Evolutionary conservation across 2,888 invertebrate genomes (phyloP), one percentile per base, ranked within the genome.

Genomic region (Nematopogon swammerdamellus): DNA sequence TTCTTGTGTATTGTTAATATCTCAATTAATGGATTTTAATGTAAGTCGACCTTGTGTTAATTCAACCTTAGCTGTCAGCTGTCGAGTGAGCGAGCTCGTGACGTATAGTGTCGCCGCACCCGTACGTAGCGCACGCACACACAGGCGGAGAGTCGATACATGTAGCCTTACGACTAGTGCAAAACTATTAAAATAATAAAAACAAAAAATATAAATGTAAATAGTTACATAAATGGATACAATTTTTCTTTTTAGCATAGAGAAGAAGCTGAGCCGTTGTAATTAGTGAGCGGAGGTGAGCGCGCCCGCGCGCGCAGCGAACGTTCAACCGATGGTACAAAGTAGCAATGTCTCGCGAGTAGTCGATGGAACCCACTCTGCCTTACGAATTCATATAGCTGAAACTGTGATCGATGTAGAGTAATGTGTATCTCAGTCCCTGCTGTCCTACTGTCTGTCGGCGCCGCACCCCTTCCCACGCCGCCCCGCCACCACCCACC

Each of bases 111-210:
- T n/a, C n/a, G n/a, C n/a, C n/a, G n/a, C n/a, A n/a, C n/a, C n/a
- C n/a, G n/a, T n/a, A n/a, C n/a, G 19, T 29, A 29, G 10, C 25
- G 19, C n/a, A n/a, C n/a, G n/a, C n/a, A n/a, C n/a, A 25, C 19
- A 25, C 17, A 25, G 19, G 19, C 70, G 72, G 71, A 71, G 71
- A 72, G 69, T 72, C 68, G 63, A 64, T 68, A 68, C 71, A 66
- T 67, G 75, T 77, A 79, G 79, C 77, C 77, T 79, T 79, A 79
- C 69, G 72, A 72, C 71, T 79, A 77, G 79, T 79, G 77, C 79
- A 77, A 79, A 79, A 75, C 74, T 77, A 75, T 64, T 61, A 61
- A 63, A 67, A 64, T 61, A 63, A 62, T 56, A 76, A 64, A 76
- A 75, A 75, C 61, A 63, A 59, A 62, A 67, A 66, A 59, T 36